A percentile compares a stretch with the other conserved stretches of the same genome.
Conservation (phyloP, 2,888 invertebrate genomes). For the Piscicola geometra region DNA sequence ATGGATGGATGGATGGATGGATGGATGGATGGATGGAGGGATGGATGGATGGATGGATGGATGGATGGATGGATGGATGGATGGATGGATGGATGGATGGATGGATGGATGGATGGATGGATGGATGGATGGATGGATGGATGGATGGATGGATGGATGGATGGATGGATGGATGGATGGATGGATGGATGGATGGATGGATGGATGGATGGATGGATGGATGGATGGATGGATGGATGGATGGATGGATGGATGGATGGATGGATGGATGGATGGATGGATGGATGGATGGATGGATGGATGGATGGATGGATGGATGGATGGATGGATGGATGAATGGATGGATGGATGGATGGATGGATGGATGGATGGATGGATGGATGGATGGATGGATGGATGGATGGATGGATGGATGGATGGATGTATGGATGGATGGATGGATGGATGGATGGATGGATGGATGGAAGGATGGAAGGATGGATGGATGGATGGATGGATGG, state of each 20-base stretch:
- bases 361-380: slow-evolving; percentile 26
- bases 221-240: slow-evolving; percentile 26
- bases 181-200: slow-evolving; percentile 26
- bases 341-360: slow-evolving; percentile 26
- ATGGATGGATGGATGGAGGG: too few relatives aligned
- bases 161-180: slow-evolving; percentile 26
- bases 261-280: slow-evolving; percentile 26
- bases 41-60: too few relatives aligned
- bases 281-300: slow-evolving; percentile 26
- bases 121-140: slow-evolving; percentile 26
- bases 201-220: slow-evolving; percentile 26
- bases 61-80: slow-evolving; percentile 27
- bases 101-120: slow-evolving; percentile 26
- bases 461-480: slow-evolving; percentile 20
- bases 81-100: slow-evolving; percentile 26
- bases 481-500: slow-evolving; percentile 5
- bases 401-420: too few relatives aligned
- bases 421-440: too few relatives aligned
- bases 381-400: slow-evolving; percentile 26
- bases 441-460: slow-evolving; percentile 26
- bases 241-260: slow-evolving; percentile 26
- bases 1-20: too few relatives aligned
- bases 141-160: slow-evolving; percentile 26
- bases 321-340: too few relatives aligned
- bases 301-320: slow-evolving; percentile 26